phyloP scores from a whole-genome alignment of 1,140 invertebrate species.

The Gryon sp. region DNA sequence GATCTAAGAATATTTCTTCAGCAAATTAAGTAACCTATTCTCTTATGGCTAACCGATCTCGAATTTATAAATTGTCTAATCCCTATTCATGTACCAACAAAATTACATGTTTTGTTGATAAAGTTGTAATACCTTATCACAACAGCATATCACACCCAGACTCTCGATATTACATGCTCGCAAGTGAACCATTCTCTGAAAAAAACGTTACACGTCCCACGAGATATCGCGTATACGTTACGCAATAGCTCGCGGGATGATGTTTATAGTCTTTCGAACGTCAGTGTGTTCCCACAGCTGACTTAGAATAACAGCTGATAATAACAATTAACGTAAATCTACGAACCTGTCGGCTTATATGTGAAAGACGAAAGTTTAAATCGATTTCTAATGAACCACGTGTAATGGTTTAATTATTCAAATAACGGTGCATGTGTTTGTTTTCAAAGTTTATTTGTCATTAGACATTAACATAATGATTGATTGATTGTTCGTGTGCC shows the following conservation, averaged over 20 bases:
- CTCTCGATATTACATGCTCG: neutral
- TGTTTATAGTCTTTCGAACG: slow-evolving; percentile 35
- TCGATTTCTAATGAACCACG: slow-evolving; percentile 20
- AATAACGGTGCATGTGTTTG: slow-evolving; percentile 34
- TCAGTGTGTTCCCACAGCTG: slow-evolving; percentile 9
- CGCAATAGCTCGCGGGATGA: slow-evolving; percentile 4
- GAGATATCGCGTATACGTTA: slow-evolving; percentile 14
- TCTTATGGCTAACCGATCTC: too few species aligned
- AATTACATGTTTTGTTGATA: neutral
- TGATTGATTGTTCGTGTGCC: slow-evolving; percentile 28
- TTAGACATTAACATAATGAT: slow-evolving; percentile 34
- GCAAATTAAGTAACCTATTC: too few species aligned
- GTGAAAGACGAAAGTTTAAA: slow-evolving; percentile 21
- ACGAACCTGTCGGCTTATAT: slow-evolving; percentile 5
- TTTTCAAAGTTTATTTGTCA: slow-evolving; percentile 25
- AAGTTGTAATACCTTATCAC: slow-evolving; percentile 12
- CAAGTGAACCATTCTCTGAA: slow-evolving; percentile 2
- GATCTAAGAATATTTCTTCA: too few species aligned
- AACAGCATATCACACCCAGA: slow-evolving; percentile 6
- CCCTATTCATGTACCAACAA: neutral
- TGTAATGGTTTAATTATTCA: slow-evolving; percentile 41
- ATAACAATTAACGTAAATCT: slow-evolving; percentile 26
- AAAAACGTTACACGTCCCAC: slow-evolving; percentile 28
- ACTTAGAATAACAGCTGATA: slow-evolving; percentile 12
- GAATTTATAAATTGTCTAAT: slow-evolving; percentile 14